Evolutionary conservation across 2,888 invertebrate genomes (phyloP), one percentile per base, ranked within the genome.

Genomic region (Octonoba sinensis): DNA sequence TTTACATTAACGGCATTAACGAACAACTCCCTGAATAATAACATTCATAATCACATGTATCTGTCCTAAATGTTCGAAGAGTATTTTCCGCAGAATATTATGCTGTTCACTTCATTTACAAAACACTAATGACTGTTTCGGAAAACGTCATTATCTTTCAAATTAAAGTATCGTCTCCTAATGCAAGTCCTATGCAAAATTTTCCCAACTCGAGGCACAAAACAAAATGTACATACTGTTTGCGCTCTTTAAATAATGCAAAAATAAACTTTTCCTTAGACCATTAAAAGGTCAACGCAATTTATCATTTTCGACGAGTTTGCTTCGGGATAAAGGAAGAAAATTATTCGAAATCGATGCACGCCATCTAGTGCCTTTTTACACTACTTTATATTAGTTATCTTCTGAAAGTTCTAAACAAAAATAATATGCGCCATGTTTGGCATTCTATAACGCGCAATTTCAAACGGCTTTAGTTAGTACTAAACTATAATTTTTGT

Each of bases 251-350:
- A 70, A 77, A 77, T 70, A 77, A 77, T 70, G 69, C 76, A 64
- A 77, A 77, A 77, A 77, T 77, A 62, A 70, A 77, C 60, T 77
- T 77, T 77, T 62, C 67, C 49, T 51, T 54, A 77, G 69, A 62
- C 67, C 76, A 69, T 77, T 77, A 77, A 70, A 77, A 70, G 60
- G 62, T 62, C 62, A 64, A 47, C 27, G 62, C 54, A 51, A 77
- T 77, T 77, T 77, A 77, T 77, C 76, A 77, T 77, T 73, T 73
- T 65, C 62, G 59, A 56, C 18, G 59, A 18, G 64, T 47, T 56
- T 15, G 36, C 36, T 36, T 64, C 18, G n/a, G 59, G 51, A n/a
- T 24, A 75, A 75, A 76, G 62, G 67, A 62, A 67, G 51, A n/a
- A 44, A 47, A 51, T 76, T 60, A 70, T 70, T 64, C 69, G 47